phyloP scores from a whole-genome alignment of 2,797 vertebrate genomes.

The Taeniopygia guttata region DNA sequence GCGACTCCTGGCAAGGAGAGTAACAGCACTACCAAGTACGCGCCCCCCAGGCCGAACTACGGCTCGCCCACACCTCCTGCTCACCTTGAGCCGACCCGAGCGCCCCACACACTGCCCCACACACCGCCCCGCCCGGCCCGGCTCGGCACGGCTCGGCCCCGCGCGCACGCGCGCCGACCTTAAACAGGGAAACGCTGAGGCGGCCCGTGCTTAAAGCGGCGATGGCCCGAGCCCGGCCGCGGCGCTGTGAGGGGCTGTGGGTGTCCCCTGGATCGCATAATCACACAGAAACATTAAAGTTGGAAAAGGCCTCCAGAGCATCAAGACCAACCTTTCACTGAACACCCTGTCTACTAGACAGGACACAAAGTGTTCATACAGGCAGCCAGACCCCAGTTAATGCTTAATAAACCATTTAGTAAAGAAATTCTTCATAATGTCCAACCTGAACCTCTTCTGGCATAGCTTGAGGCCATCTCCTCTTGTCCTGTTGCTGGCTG shows the following conservation, averaged over 20 bases:
- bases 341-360: not conserved
- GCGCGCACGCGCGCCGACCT: not conserved
- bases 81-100: not conserved
- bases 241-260: fast-evolving
- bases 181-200: fast-evolving
- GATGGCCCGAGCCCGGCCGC: fast-evolving
- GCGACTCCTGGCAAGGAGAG: fast-evolving
- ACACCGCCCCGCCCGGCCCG: too few relatives aligned
- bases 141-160: not conserved
- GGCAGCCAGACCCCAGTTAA: not conserved
- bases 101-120: fast-evolving
- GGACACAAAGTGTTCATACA: too few relatives aligned
- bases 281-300: fast-evolving
- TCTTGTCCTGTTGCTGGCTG: not conserved
- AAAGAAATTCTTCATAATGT: not conserved
- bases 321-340: too few relatives aligned
- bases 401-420: not conserved
- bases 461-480: not conserved
- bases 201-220: fast-evolving
- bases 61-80: fast-evolving
- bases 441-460: not conserved
- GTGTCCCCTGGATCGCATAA: fast-evolving
- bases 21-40: not conserved
- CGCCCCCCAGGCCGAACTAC: not conserved
- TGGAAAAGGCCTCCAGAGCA: not conserved